Percentiles rank a stretch among this genome's conserved stretches.
Conservation (phyloP, 2,113 vertebrate genomes). For the Conger conger region DNA sequence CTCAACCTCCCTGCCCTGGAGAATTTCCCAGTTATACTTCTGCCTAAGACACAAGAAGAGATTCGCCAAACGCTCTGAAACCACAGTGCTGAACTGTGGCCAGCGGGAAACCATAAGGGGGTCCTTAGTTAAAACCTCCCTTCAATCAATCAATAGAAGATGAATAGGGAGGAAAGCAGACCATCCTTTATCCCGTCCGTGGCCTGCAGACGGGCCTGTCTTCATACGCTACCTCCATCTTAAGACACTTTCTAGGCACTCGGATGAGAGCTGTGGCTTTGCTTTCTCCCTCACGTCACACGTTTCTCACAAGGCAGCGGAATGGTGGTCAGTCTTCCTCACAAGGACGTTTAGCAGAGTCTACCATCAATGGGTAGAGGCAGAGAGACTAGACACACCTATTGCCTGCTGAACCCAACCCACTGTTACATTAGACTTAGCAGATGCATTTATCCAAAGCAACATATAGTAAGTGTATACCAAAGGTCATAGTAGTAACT, state of each 20-base stretch:
- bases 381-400: neutral
- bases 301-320: neutral
- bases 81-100: neutral
- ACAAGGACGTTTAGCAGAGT: neutral
- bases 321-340: neutral
- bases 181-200: neutral
- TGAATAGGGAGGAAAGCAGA: neutral
- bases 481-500: no score
- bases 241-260: neutral
- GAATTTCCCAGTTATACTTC: neutral
- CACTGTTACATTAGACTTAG: no score
- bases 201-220: neutral
- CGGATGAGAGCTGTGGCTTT: neutral
- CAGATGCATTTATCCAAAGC: no score
- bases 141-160: no score
- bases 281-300: neutral
- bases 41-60: neutral
- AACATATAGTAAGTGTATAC: no score
- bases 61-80: neutral
- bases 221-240: neutral
- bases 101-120: neutral
- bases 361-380: neutral
- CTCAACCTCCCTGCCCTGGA: conserved; percentile 2
- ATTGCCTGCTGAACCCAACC: no score
- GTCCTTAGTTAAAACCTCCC: no score